Evolutionary conservation across 2,888 invertebrate species (phyloP).

Genomic region (Esperia sulphurella): DNA sequence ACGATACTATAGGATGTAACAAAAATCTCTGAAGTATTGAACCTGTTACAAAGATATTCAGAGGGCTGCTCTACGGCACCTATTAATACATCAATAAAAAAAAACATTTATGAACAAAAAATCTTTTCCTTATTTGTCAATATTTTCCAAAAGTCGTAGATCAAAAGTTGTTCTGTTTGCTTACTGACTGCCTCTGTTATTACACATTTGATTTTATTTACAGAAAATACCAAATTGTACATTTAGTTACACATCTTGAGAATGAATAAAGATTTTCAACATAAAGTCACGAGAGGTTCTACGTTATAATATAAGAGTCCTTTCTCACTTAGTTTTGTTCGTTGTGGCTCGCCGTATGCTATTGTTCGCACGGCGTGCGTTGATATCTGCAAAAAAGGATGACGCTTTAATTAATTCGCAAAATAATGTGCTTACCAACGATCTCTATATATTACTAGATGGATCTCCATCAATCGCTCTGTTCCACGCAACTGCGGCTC

Average conservation of each 20-base stretch:
- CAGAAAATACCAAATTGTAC: conserved; percentile 46
- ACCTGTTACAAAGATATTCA: too few species aligned
- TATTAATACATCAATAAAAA: too few species aligned
- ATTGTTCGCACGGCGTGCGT: conserved; percentile 69
- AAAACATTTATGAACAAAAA: too few species aligned
- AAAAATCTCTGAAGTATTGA: too few species aligned
- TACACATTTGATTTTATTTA: background rate
- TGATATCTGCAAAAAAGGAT: conserved; percentile 60
- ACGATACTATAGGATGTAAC: too few species aligned
- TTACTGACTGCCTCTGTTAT: conserved; percentile 33
- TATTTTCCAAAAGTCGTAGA: too few species aligned
- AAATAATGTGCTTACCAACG: background rate
- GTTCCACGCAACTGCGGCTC: too few species aligned
- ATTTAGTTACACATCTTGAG: conserved; percentile 52
- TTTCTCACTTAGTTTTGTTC: conserved; percentile 62
- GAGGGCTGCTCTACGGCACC: too few species aligned
- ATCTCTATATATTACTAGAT: too few species aligned
- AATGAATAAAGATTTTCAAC: conserved; percentile 43
- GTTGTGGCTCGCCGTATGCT: conserved; percentile 66
- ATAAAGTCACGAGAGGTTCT: conserved; percentile 47
- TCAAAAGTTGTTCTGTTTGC: too few species aligned
- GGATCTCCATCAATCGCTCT: too few species aligned
- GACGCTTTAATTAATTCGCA: background rate
- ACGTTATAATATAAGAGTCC: conserved; percentile 44
- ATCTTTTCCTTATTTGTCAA: too few species aligned